These are phyloP conservation scores for Anagyrus pseudococci DNA, from an alignment of 2,888 invertebrate species.

Conservation along the genomic window DNA sequence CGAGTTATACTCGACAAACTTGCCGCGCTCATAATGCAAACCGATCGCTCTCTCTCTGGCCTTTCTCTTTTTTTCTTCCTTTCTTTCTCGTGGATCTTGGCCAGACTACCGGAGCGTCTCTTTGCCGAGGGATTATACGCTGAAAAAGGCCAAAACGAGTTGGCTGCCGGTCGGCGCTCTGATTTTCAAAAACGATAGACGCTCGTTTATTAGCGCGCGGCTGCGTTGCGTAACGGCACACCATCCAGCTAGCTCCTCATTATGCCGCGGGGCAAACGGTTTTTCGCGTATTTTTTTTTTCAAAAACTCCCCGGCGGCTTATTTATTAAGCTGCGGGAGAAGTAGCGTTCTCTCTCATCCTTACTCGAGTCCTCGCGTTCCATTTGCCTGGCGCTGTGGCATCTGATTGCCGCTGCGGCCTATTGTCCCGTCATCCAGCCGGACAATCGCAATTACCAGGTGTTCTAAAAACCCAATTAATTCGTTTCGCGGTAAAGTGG, in stretches of 20 bases:
- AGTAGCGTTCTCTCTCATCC: neutral
- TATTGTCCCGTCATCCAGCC: no score
- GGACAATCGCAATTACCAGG: neutral
- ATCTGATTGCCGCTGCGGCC: no score
- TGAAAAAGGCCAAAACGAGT: neutral
- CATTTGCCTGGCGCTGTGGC: neutral
- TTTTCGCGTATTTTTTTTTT: no score
- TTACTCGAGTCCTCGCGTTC: neutral
- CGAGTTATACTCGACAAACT: conserved; percentile 25
- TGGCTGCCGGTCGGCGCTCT: neutral
- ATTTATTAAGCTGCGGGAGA: no score
- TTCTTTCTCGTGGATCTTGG: neutral
- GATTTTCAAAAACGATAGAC: conserved; percentile 20
- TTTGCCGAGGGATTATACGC: no score
- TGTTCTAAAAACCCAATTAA: neutral
- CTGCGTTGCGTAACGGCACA: conserved; percentile 2
- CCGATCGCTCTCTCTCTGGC: conserved; percentile 6
- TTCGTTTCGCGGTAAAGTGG: neutral
- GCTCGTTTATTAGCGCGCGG: neutral
- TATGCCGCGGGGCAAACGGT: no score
- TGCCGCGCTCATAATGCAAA: conserved; percentile 28
- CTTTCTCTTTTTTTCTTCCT: neutral
- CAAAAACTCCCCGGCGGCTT: no score
- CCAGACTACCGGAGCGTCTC: no score
- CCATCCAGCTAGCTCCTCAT: neutral